Conservation (phyloP, 2,888 invertebrate genomes). For the Volucella zonaria region DNA sequence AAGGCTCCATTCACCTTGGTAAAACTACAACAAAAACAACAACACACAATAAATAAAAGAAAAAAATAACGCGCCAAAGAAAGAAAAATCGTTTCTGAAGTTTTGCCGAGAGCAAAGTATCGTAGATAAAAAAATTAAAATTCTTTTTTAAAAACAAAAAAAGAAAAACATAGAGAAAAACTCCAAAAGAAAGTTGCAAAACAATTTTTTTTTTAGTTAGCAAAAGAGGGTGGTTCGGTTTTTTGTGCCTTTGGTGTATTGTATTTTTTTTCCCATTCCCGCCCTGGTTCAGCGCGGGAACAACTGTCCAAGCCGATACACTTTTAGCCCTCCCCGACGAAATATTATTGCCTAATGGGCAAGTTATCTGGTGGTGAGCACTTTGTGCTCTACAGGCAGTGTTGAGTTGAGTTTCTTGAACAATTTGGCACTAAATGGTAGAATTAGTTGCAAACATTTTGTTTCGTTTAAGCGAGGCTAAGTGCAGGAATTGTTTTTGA, state of each 20-base stretch:
- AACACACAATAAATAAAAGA: neutral
- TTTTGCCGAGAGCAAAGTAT: slow-evolving; percentile 12
- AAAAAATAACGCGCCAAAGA: too few relatives aligned
- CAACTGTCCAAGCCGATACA: too few relatives aligned
- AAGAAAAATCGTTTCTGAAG: slow-evolving; percentile 48
- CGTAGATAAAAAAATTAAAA: neutral
- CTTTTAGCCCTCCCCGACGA: slow-evolving; percentile 38
- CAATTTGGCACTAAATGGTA: slow-evolving; percentile 52
- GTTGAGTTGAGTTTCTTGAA: neutral
- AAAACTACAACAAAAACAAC: slow-evolving; percentile 21
- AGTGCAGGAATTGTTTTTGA: slow-evolving; percentile 47
- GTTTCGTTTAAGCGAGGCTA: slow-evolving; percentile 35
- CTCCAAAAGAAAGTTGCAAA: slow-evolving; percentile 63
- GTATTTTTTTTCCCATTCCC: neutral
- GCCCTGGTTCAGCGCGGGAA: too few relatives aligned
- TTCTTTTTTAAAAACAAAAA: neutral
- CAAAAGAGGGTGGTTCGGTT: slow-evolving; percentile 63
- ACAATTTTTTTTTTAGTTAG: slow-evolving; percentile 63
- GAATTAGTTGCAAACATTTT: slow-evolving; percentile 62
- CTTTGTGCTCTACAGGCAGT: slow-evolving; percentile 30
- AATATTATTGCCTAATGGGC: slow-evolving; percentile 48
- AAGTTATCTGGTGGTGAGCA: slow-evolving; percentile 60
- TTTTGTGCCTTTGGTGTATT: slow-evolving; percentile 40
- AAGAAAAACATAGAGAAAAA: slow-evolving; percentile 19
- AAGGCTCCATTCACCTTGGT: slow-evolving; percentile 41